phyloP scores from a whole-genome alignment of 2,797 vertebrate species.

The Acrocephalus scirpaceus region DNA sequence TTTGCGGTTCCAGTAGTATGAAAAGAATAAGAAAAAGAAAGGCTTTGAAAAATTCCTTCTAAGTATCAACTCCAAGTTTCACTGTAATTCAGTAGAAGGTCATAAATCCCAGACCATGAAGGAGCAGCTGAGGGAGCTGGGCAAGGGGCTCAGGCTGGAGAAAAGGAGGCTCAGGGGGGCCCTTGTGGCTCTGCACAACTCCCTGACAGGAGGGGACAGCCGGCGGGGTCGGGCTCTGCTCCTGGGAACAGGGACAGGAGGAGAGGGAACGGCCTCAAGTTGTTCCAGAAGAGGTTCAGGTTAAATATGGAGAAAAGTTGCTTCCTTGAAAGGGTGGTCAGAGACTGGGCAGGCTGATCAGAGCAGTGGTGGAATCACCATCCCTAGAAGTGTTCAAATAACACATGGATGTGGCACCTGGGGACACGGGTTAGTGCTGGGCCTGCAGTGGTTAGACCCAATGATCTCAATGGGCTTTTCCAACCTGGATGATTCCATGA shows the following conservation, averaged over 20 bases:
- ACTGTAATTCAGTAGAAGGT: not conserved
- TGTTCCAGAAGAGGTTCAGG: rapidly evolving
- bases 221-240: rapidly evolving
- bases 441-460: not conserved
- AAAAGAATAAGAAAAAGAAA: not conserved
- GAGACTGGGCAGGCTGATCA: not conserved
- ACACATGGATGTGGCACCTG: not conserved
- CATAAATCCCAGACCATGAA: not conserved
- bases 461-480: not conserved
- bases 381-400: not conserved
- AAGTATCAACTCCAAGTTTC: not conserved
- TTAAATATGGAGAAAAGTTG: no score
- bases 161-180: not conserved
- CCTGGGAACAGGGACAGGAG: not conserved
- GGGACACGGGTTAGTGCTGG: not conserved
- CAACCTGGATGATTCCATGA: not conserved
- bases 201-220: not conserved
- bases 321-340: not conserved
- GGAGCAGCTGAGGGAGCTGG: not conserved
- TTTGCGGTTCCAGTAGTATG: not conserved
- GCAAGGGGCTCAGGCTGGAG: not conserved
- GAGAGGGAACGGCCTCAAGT: rapidly evolving
- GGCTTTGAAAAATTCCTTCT: not conserved
- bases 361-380: not conserved
- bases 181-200: not conserved